Evolutionary conservation across 2,113 vertebrate genomes (phyloP).

Genomic region (Saccopteryx leptura): DNA sequence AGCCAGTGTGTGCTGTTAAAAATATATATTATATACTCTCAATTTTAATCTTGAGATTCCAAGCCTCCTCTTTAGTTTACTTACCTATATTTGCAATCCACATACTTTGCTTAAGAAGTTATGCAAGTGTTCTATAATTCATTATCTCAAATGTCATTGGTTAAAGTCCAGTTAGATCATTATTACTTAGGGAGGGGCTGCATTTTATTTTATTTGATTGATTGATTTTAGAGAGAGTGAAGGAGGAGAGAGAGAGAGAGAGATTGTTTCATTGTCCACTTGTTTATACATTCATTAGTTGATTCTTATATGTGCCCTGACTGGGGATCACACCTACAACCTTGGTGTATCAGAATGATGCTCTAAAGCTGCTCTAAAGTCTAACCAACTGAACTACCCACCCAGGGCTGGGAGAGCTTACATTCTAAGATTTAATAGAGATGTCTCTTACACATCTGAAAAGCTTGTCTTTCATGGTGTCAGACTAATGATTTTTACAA

Average conservation of each 20-base stretch:
- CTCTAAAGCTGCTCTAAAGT: too few relatives aligned
- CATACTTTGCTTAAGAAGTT: slow-evolving; percentile 49
- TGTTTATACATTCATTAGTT: too few relatives aligned
- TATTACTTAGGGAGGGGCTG: not conserved
- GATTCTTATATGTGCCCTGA: too few relatives aligned
- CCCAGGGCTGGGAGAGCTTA: too few relatives aligned
- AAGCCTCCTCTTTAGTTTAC: slow-evolving; percentile 43
- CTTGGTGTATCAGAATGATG: too few relatives aligned
- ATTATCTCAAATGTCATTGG: slow-evolving; percentile 45
- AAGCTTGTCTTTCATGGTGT: slow-evolving; percentile 32
- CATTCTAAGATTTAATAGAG: slow-evolving; percentile 5
- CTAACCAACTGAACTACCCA: too few relatives aligned
- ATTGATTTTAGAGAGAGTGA: too few relatives aligned
- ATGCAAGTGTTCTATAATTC: slow-evolving; percentile 46
- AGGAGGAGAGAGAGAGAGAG: too few relatives aligned
- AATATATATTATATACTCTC: slow-evolving; percentile 14
- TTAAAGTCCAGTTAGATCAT: slow-evolving; percentile 56
- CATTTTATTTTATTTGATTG: not conserved
- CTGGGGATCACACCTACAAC: too few relatives aligned
- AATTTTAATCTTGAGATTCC: slow-evolving; percentile 61
- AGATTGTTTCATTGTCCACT: too few relatives aligned
- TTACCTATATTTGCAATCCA: slow-evolving; percentile 59
- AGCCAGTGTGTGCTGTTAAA: slow-evolving; percentile 26
- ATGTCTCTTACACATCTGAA: slow-evolving; percentile 39
- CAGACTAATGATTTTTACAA: slow-evolving; percentile 35